Evolutionary conservation across 1,140 invertebrate genomes (phyloP).

Genomic region (Drosophila varians): DNA sequence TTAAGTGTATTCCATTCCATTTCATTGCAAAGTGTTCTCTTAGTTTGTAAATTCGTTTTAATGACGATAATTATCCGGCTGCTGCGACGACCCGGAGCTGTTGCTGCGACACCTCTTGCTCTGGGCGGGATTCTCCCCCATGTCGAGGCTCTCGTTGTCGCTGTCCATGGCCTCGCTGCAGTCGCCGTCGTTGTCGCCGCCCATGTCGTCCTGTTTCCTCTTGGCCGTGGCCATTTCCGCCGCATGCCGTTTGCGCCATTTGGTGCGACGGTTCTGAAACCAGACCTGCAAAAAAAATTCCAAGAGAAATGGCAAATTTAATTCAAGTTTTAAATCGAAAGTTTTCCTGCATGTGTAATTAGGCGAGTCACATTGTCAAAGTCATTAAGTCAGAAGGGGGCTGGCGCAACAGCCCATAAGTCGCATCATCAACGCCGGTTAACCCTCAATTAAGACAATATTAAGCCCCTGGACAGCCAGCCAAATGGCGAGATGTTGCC

Average conservation of each 20-base stretch:
- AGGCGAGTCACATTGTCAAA: constrained; percentile 78
- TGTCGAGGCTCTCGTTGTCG: constrained; percentile 83
- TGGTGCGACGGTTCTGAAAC: constrained; percentile 99
- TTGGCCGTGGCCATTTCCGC: constrained; percentile 99
- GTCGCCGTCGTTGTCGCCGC: constrained; percentile 88
- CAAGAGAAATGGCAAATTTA: constrained; percentile 38
- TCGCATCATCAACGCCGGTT: constrained; percentile 83
- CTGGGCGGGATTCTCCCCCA: constrained; percentile 76
- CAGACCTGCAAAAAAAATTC: constrained; percentile 92
- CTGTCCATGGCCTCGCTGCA: constrained; percentile 87
- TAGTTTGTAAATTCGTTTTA: constrained; percentile 76
- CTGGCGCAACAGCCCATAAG: constrained; percentile 69
- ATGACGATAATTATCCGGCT: constrained; percentile 78
- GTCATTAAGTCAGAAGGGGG: constrained; percentile 72
- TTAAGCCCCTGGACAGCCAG: constrained; percentile 69
- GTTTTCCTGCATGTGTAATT: constrained; percentile 66
- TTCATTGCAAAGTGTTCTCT: constrained; percentile 30
- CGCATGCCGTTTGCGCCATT: constrained; percentile 99
- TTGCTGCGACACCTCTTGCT: constrained; percentile 77
- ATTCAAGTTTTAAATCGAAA: constrained; percentile 70
- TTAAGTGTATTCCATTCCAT: constrained; percentile 34
- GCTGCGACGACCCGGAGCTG: constrained; percentile 43
- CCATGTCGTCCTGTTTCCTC: constrained; percentile 96
- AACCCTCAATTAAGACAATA: constrained; percentile 84
- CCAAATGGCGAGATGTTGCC: constrained; percentile 43